These are phyloP conservation scores for Spisula subtruncata DNA, from an alignment of 2,888 invertebrate genomes.

Conservation along the genomic window DNA sequence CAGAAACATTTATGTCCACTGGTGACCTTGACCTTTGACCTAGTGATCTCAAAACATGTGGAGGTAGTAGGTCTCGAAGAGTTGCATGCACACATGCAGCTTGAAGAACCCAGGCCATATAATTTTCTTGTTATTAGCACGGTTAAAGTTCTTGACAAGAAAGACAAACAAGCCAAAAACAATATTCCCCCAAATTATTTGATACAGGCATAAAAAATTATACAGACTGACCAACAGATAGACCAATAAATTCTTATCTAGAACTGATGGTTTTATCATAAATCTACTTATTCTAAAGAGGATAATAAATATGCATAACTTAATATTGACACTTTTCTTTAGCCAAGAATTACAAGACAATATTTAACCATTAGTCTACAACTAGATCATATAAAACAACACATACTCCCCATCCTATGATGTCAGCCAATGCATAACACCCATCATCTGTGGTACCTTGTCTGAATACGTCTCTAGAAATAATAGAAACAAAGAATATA, in stretches of 20 bases:
- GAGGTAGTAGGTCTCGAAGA: no score
- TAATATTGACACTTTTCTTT: background rate
- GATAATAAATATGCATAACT: background rate
- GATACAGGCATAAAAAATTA: no score
- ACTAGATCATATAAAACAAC: background rate
- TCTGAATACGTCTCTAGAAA: constrained; percentile 88
- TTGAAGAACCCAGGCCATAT: no score
- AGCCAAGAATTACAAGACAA: background rate
- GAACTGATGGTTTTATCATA: background rate
- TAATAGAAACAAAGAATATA: background rate
- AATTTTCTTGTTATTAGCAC: no score
- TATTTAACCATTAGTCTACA: background rate
- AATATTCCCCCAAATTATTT: no score
- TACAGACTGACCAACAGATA: no score
- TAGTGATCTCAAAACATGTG: no score
- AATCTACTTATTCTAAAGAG: background rate
- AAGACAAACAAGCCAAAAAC: no score
- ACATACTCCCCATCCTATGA: constrained; percentile 87
- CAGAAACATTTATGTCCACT: no score
- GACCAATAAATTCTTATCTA: background rate
- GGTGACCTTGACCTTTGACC: no score
- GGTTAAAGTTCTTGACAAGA: no score
- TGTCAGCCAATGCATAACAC: constrained; percentile 84
- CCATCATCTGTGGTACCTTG: constrained; percentile 88
- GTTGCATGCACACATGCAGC: no score